phyloP scores from a whole-genome alignment of 2,113 vertebrate species.

The Promerops cafer region DNA sequence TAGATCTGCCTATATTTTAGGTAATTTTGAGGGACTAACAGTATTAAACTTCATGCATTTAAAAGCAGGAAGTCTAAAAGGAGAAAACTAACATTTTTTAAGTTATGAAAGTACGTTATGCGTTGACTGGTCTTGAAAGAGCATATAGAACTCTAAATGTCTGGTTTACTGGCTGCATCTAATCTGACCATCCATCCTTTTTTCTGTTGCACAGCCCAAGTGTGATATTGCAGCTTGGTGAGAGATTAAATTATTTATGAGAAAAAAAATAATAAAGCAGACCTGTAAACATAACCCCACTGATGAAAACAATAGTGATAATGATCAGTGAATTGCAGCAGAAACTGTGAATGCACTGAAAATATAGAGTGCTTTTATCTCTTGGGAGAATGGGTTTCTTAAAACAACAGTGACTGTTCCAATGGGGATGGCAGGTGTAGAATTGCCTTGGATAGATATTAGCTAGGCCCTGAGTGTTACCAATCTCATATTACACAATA shows the following conservation, averaged over 20 bases:
- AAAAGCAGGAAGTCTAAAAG: neutral
- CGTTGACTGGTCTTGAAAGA: neutral
- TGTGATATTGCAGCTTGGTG: neutral
- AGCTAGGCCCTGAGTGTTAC: neutral
- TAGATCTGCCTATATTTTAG: neutral
- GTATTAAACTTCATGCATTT: neutral
- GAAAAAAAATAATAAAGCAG: neutral
- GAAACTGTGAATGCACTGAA: neutral
- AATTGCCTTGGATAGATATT: neutral
- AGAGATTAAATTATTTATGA: constrained; percentile 14
- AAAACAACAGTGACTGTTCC: neutral
- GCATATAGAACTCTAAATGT: neutral
- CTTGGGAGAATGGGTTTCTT: neutral
- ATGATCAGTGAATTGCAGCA: neutral
- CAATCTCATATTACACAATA: neutral
- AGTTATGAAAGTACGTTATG: neutral
- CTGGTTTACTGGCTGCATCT: neutral
- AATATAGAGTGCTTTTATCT: neutral
- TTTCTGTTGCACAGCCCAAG: neutral
- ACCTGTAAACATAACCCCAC: neutral
- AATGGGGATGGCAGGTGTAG: neutral
- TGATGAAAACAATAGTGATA: neutral
- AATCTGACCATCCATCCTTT: neutral
- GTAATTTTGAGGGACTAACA: neutral
- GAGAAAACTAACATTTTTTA: neutral